Base-by-base conservation (phyloP, 1,140 invertebrate genomes). In the Hestina assimilis region DNA sequence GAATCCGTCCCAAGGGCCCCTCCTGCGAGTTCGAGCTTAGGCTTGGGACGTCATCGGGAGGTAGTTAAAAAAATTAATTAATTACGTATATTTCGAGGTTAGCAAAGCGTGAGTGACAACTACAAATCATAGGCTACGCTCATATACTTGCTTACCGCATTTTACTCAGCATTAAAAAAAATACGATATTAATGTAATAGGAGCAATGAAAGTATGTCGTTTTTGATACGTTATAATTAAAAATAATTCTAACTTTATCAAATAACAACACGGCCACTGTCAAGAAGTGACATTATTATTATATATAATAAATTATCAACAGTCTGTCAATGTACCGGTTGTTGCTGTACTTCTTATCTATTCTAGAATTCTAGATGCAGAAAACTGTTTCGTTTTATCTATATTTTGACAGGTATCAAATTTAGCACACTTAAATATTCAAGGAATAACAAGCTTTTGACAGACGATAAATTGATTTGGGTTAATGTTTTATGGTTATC, bases 361-460 rank as follows among this genome's bases (percentile, higher is more conserved):
- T 14, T 14, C 26, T 23, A 33, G 45, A 19, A 14, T 35, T 8
- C 33, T 38, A 19, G 45, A 20, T 31, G 5, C 45, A 15, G 19
- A 48, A 48, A 38, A 33, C 33, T 28, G 28, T 48, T 48, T 48
- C 29, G 19, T 48, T 48, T 33, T 48, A 38, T 48, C 28, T 48
- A n/a, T 28, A 48, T 48, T 48, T 48, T 48, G 45, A 48, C 45
- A 48, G 28, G 33, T 47, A 31, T 47, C 26, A 33, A 31, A 47
- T 47, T 47, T 47, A 47, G 28, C 9, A 4, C 33, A 19, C 12
- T 19, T 7, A 38, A 38, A 38, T 38, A 19, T 38, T 38, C 33
- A 19, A 38, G 33, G 33, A 38, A 19, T 19, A 38, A 38, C 33
- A 26, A 20, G 3, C 24, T 26, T 47, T 33, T 33, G 26, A 21